Evolutionary conservation across 2,113 vertebrate species (phyloP), one percentile per base, ranked within the genome.

Genomic region (Meles meles): DNA sequence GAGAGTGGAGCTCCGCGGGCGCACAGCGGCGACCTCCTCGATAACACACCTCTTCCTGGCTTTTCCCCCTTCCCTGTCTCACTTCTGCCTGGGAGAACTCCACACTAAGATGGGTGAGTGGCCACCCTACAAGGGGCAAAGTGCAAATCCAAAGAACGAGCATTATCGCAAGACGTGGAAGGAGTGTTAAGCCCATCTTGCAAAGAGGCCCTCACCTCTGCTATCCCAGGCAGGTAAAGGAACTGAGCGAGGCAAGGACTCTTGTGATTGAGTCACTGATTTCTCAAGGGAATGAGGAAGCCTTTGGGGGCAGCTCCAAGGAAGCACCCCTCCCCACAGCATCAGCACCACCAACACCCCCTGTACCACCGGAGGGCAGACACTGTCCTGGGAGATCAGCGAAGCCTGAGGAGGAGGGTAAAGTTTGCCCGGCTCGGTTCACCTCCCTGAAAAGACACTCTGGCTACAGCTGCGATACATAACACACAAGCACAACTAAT

Each of bases 401-500:
- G 23, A 39, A 90, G 81, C 52, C 27, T n/a, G 44, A 29, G 2
- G 42, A 63, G 80, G 69, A 42, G n/a, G 67, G 39, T 37, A 0
- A 61, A 37, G 67, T 42, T 37, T 47, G n/a, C 55, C 63, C 55
- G 6, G 55, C 39, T 77, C 0, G 0, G 47, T 49, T 96, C 69
- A n/a, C 72, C 7, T 88, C 93, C 88, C 71, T 76, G 52, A n/a
- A 79, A 87, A 57, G 82, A 74, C 15, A 37, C 25, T 79, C 92
- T 65, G 90, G 84, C 94, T 92, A 72, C 84, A 94, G 94, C 93
- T 81, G 76, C 95, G 93, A 71, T 97, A 90, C 42, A 65, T 79
- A 98, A 94, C 83, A 49, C 29, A 71, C 80, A 52, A 95, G 95
- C 90, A 82, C 92, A 92, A 67, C 96, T 87, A 92, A 98, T 96